Base-by-base conservation (phyloP, 2,113 vertebrate genomes). In the Chaetura pelagica region DNA sequence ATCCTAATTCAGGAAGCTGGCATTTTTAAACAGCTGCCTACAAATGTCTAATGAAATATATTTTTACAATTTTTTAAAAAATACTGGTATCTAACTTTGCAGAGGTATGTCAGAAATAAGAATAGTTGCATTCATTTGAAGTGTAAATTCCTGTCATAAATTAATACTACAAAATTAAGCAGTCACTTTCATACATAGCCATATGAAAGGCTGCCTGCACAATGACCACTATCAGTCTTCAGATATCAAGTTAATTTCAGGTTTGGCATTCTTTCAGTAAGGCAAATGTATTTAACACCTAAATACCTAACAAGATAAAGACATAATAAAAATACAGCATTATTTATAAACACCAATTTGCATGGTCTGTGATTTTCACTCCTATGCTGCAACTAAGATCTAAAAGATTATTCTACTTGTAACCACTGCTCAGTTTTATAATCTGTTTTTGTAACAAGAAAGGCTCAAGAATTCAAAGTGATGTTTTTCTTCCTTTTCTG, bases 101-200 rank as follows among this genome's bases (percentile, higher is more conserved):
- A 76, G 71, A 96, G 35, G 49, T 77, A 49, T 27, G 14, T 46
- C 58, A 93, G 48, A 86, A 88, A 62, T 40, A 49, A 62, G 24
- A 88, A 44, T 10, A 84, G 24, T 48, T 87, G 75, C 24, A 20
- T 75, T 92, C 29, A 75, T 40, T 78, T 2, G 3, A 7, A 75
- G n/a, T 7, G 75, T 49, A 64, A 78, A 89, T 57, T 87, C 4
- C 46, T 61, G 10, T 40, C 42, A 82, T 34, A 79, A 91, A 84
- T 76, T 73, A 90, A 76, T 52, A 75, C 44, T 84, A 66, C 40
- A 90, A 83, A 94, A 91, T 49, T 38, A 87, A 97, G n/a, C 12
- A 42, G 18, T 40, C 26, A 48, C 24, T 83, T 97, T 91, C 59
- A 77, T 32, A 69, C 32, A 72, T 12, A 86, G 80, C 21, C 57